Conservation (phyloP, 2,113 vertebrate species). For the Pardalotus punctatus region DNA sequence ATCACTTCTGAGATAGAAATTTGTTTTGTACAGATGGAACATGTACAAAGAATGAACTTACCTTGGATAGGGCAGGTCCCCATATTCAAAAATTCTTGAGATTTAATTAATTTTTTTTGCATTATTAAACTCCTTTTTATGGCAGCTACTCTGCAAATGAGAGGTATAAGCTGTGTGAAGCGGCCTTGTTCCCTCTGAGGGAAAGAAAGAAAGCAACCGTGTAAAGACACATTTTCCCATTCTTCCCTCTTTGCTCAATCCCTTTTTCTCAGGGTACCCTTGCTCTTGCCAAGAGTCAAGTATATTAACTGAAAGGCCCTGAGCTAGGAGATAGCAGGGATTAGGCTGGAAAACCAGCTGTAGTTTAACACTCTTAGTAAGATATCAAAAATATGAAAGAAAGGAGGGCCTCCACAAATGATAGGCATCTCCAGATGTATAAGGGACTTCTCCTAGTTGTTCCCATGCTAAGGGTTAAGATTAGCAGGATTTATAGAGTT, state of each 20-base stretch:
- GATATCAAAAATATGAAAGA: background rate
- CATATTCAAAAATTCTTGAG: background rate
- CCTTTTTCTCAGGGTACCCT: background rate
- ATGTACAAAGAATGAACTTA: background rate
- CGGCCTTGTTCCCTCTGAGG: background rate
- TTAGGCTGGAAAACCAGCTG: background rate
- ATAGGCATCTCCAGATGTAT: background rate
- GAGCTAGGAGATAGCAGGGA: background rate
- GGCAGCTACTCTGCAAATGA: background rate
- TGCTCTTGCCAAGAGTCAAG: background rate
- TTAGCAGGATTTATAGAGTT: background rate
- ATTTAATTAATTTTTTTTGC: background rate
- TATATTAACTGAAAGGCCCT: background rate
- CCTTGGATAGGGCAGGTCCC: background rate
- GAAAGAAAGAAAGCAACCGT: background rate
- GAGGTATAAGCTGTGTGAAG: background rate
- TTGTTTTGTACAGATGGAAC: background rate
- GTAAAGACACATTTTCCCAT: background rate
- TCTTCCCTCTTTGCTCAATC: background rate
- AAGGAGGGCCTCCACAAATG: fast-evolving
- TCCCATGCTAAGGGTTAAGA: background rate
- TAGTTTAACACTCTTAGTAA: background rate
- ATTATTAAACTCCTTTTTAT: background rate
- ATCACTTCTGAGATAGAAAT: background rate
- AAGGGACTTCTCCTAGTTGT: background rate